These are phyloP conservation scores for Cottus gobio DNA, from an alignment of 2,113 vertebrate species.

Conservation along the genomic window DNA sequence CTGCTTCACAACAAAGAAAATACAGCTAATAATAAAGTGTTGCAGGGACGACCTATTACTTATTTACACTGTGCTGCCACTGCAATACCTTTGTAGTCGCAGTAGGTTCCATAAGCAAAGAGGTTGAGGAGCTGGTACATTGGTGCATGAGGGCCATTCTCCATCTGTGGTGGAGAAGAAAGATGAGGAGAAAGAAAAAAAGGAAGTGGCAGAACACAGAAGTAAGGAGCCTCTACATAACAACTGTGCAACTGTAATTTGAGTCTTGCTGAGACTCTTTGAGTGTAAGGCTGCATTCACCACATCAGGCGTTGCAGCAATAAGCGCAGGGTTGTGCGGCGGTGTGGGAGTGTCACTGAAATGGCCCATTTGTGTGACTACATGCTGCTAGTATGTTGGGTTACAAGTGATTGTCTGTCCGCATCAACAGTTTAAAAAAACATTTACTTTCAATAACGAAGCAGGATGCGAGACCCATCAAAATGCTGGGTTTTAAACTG, in stretches of 20 bases:
- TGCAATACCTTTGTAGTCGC: conserved; percentile 92
- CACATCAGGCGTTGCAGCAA: background rate
- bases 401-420: background rate
- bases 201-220: conserved; percentile 27
- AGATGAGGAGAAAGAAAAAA: conserved; percentile 30
- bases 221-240: conserved; percentile 26
- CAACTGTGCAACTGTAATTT: conserved; percentile 20
- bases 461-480: background rate
- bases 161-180: conserved; percentile 83
- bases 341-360: background rate
- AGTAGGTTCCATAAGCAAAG: conserved; percentile 96
- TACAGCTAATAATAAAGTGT: conserved; percentile 62
- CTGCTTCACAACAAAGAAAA: conserved; percentile 54
- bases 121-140: conserved; percentile 94
- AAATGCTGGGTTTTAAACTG: background rate
- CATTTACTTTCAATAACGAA: background rate
- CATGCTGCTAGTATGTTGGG: background rate
- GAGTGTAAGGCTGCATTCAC: background rate
- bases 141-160: conserved; percentile 92
- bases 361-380: background rate
- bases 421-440: background rate
- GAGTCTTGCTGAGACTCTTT: conserved; percentile 5
- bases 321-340: background rate
- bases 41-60: conserved; percentile 62
- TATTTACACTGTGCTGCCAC: conserved; percentile 72